These are phyloP conservation scores for Decapterus maruadsi DNA, from an alignment of 2,797 vertebrate species.

Conservation along the genomic window DNA sequence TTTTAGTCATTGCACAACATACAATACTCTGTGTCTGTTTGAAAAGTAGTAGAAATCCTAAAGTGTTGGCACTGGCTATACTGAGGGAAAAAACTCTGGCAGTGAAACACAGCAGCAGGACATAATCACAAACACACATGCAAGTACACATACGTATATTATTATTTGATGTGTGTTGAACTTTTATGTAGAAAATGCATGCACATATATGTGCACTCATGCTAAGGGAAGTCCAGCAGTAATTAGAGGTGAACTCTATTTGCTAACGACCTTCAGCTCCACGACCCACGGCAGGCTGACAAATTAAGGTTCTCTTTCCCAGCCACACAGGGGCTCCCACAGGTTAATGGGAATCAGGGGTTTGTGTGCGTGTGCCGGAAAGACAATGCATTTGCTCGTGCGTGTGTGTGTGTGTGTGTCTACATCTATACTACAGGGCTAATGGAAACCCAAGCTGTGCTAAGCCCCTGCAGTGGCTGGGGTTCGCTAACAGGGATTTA, in stretches of 20 bases:
- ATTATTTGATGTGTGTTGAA: slow-evolving; percentile 3
- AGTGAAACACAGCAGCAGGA: background rate
- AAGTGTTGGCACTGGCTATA: no score
- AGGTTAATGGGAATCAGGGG: slow-evolving; percentile 84
- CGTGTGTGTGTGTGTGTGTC: slow-evolving; percentile 28
- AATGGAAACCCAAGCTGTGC: slow-evolving; percentile 73
- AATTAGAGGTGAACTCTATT: slow-evolving; percentile 84
- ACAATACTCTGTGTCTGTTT: no score
- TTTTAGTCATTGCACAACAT: no score
- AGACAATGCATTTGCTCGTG: slow-evolving; percentile 47
- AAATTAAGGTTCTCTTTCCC: slow-evolving; percentile 79
- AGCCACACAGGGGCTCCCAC: slow-evolving; percentile 66
- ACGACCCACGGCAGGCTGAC: slow-evolving; percentile 75
- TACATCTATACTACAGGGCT: slow-evolving; percentile 52
- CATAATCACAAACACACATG: background rate
- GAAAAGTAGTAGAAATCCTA: no score
- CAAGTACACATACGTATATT: background rate
- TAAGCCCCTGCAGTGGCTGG: slow-evolving; percentile 67
- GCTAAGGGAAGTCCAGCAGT: slow-evolving; percentile 69
- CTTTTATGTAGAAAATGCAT: slow-evolving; percentile 32
- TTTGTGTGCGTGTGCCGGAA: slow-evolving; percentile 28
- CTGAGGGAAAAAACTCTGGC: no score
- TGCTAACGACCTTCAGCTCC: slow-evolving; percentile 80
- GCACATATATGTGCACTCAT: slow-evolving; percentile 30
- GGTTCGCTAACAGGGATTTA: slow-evolving; percentile 72